phyloP scores from a whole-genome alignment of 2,888 invertebrate species.

The Abscondita cerata region DNA sequence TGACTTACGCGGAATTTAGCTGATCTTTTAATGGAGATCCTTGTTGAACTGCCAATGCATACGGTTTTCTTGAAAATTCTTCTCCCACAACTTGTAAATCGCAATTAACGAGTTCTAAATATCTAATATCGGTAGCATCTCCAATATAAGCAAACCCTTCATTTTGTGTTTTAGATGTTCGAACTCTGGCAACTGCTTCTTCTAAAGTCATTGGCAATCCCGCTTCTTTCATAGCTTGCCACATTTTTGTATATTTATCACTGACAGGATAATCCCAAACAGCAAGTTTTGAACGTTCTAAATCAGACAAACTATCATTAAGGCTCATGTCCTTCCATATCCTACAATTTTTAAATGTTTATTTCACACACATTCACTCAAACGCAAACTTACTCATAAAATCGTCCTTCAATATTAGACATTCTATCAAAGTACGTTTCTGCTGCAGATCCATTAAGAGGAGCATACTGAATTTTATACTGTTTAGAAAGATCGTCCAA shows the following conservation, averaged over 20 bases:
- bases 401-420: conserved; percentile 92
- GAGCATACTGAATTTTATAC: conserved; percentile 96
- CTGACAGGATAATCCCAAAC: conserved; percentile 99
- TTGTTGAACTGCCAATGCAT: conserved; percentile 96
- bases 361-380: no score
- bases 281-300: conserved; percentile 91
- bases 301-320: conserved; percentile 88
- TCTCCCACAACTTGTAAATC: conserved; percentile 93
- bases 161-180: conserved; percentile 70
- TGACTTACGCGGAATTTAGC: conserved; percentile 87
- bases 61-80: conserved; percentile 96
- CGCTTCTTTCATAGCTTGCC: conserved; percentile 91
- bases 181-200: conserved; percentile 79
- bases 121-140: conserved; percentile 90
- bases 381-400: conserved; percentile 89
- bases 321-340: conserved; percentile 99
- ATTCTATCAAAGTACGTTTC: conserved; percentile 96
- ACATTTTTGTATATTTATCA: conserved; percentile 98
- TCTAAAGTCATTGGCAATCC: conserved; percentile 79
- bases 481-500: conserved; percentile 90
- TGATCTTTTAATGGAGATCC: conserved; percentile 93
- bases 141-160: conserved; percentile 78
- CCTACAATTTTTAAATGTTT: conserved; percentile 60
- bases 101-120: conserved; percentile 78
- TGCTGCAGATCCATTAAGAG: conserved; percentile 84